phyloP scores from a whole-genome alignment of 2,113 vertebrate genomes.

The Nesoenas mayeri region DNA sequence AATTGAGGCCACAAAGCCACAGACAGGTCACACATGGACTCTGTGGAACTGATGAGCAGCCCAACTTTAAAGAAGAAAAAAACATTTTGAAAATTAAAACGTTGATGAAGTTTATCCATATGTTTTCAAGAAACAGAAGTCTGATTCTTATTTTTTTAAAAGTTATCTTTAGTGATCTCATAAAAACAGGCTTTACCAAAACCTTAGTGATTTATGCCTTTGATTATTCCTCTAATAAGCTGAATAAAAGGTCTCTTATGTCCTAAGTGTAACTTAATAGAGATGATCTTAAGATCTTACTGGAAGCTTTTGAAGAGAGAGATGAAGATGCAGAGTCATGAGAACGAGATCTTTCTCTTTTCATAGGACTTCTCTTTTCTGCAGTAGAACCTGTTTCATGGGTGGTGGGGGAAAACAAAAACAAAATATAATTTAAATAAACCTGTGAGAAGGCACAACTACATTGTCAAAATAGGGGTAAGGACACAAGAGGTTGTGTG shows the following conservation, averaged over 20 bases:
- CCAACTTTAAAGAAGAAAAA: not conserved
- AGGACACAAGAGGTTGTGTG: not conserved
- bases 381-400: constrained; percentile 64
- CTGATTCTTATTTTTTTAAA: not conserved
- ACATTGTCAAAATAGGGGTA: not conserved
- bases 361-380: constrained; percentile 74
- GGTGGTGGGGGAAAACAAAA: not conserved
- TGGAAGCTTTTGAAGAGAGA: constrained; percentile 74
- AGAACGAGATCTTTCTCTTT: constrained; percentile 72
- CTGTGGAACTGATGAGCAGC: not conserved
- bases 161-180: not conserved
- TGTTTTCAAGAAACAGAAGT: not conserved
- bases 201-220: not conserved
- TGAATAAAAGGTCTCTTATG: not conserved
- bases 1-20: not conserved
- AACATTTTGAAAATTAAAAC: not conserved
- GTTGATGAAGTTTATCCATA: not conserved
- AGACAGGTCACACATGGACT: not conserved
- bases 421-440: not conserved
- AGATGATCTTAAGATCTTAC: constrained; percentile 63
- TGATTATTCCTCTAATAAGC: not conserved
- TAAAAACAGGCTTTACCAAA: not conserved
- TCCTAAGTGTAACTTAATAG: not conserved
- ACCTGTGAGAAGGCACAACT: not conserved
- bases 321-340: constrained; percentile 75